Conservation (phyloP, 2,113 vertebrate species). For the Rissa tridactyla region DNA sequence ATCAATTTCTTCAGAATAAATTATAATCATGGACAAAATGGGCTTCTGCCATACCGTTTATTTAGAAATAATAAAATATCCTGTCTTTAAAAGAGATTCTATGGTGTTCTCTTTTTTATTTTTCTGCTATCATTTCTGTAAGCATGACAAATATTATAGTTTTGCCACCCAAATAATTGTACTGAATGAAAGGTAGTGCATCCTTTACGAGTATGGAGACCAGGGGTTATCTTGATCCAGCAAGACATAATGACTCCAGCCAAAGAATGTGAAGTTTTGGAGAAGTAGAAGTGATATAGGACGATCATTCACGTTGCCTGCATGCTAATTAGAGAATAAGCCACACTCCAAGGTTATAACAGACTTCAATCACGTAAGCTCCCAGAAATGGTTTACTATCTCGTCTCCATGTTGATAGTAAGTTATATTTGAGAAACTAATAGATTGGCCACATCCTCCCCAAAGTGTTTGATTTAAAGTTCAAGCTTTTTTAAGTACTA, state of each 20-base stretch:
- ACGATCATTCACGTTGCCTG: not conserved
- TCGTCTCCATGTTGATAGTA: not conserved
- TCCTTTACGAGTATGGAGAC: not conserved
- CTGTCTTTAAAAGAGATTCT: not conserved
- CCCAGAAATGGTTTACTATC: not conserved
- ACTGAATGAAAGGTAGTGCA: not conserved
- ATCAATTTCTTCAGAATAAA: not conserved
- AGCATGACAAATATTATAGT: not conserved
- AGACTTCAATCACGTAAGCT: not conserved
- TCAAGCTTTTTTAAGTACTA: constrained; percentile 34
- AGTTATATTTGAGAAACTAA: constrained; percentile 15
- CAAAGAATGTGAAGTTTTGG: not conserved
- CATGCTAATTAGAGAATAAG: not conserved
- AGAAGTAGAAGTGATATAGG: not conserved
- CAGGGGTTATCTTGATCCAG: not conserved
- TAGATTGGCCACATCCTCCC: not conserved
- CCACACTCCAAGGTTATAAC: not conserved
- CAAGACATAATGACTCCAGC: not conserved
- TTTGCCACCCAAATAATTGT: not conserved
- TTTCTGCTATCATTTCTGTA: not conserved
- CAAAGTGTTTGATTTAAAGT: constrained; percentile 56
- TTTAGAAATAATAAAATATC: not conserved
- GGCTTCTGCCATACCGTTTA: not conserved
- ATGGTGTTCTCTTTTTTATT: not conserved
- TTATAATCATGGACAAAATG: not conserved